Conservation (phyloP, 2,797 vertebrate species). For the Myoxocephalus aenaeus region DNA sequence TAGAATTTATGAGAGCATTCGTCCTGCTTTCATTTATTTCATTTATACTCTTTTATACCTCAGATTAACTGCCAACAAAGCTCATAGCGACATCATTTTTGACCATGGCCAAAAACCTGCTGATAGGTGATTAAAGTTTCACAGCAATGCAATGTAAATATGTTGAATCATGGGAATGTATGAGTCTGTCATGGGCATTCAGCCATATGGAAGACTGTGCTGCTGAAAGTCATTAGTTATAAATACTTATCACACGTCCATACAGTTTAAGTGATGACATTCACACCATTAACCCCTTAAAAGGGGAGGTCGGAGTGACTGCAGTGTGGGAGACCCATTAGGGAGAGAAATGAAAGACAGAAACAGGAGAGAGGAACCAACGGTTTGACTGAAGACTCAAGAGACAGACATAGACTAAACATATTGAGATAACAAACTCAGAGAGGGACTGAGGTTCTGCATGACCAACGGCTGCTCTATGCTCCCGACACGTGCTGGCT, state of each 20-base stretch:
- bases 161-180: not conserved
- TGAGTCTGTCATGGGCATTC: conserved; percentile 4
- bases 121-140: conserved; percentile 32
- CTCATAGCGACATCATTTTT: not conserved
- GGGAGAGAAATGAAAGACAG: conserved; percentile 43
- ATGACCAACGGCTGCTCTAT: conserved; percentile 43
- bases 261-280: conserved; percentile 39
- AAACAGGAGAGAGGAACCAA: conserved; percentile 27
- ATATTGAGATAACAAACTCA: conserved; percentile 65
- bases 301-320: conserved; percentile 38
- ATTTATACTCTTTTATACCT: not conserved
- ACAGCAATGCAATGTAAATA: conserved; percentile 28
- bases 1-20: not conserved
- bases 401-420: conserved; percentile 78
- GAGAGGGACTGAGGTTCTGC: conserved; percentile 45
- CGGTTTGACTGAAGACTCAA: conserved; percentile 52
- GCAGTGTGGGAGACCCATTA: conserved; percentile 47
- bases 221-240: conserved; percentile 36
- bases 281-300: conserved; percentile 45
- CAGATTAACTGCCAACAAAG: not conserved
- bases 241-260: conserved; percentile 43
- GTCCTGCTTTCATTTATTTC: not conserved
- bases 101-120: conserved; percentile 7
- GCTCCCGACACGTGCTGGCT: conserved; percentile 43
- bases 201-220: conserved; percentile 18